A percentile compares a stretch with the other conserved stretches of the same genome.
Conservation (phyloP, 2,113 vertebrate genomes). For the Argyrosomus japonicus region DNA sequence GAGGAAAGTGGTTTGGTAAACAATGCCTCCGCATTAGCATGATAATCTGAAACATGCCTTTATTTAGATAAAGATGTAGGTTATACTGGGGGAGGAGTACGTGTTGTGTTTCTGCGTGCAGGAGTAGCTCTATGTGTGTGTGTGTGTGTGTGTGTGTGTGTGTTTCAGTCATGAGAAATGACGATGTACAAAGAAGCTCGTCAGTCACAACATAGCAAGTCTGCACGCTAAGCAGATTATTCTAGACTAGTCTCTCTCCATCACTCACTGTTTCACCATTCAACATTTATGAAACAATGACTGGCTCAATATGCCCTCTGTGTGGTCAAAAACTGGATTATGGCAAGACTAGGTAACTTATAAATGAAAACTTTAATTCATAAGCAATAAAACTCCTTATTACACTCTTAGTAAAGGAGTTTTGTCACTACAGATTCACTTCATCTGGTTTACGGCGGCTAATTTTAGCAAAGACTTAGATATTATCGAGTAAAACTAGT, state of each 20-base stretch:
- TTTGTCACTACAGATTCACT: neutral
- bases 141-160: neutral
- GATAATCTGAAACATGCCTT: conserved; percentile 76
- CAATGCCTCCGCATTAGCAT: conserved; percentile 75
- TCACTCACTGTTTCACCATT: conserved; percentile 15
- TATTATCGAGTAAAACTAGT: neutral
- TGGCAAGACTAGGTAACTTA: neutral
- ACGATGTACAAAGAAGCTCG: conserved; percentile 34
- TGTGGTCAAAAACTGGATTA: neutral
- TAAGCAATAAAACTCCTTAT: neutral
- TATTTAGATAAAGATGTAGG: conserved; percentile 78
- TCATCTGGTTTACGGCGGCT: neutral
- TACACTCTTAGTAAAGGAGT: neutral
- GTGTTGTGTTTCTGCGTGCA: conserved; percentile 13
- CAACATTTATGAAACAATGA: conserved; percentile 6
- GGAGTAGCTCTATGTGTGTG: neutral
- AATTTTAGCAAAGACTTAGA: neutral
- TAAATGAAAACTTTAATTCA: neutral
- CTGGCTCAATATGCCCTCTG: conserved; percentile 2
- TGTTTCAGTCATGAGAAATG: conserved; percentile 13
- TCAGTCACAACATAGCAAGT: conserved; percentile 45
- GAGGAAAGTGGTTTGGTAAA: conserved; percentile 76
- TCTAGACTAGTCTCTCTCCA: neutral
- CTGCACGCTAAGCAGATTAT: conserved; percentile 46
- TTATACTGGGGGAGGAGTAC: conserved; percentile 61